These are phyloP conservation scores for Melitaea cinxia DNA, from an alignment of 1,140 invertebrate species.

Conservation along the genomic window DNA sequence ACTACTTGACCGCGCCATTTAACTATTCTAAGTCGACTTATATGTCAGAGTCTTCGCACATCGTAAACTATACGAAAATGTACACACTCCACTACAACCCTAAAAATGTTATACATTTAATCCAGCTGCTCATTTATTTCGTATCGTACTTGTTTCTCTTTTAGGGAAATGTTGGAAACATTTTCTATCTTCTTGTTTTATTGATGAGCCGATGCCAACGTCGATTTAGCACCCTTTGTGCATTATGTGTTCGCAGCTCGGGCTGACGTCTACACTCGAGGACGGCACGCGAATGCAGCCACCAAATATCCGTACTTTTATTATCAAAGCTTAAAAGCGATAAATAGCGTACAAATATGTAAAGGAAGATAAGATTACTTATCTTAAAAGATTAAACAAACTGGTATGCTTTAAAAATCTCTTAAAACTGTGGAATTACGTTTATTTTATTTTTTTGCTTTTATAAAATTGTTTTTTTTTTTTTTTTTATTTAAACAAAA, in stretches of 20 bases:
- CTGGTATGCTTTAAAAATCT: too few species aligned
- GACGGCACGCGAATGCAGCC: slow-evolving; percentile 1
- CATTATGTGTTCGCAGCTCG: slow-evolving; percentile 43
- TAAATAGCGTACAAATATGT: slow-evolving; percentile 1
- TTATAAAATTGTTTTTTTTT: too few species aligned
- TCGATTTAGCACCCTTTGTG: slow-evolving; percentile 59
- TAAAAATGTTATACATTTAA: not conserved
- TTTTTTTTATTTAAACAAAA: too few species aligned
- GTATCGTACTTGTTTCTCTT: too few species aligned
- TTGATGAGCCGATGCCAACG: slow-evolving; percentile 22
- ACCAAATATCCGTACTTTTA: slow-evolving; percentile 16
- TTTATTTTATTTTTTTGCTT: too few species aligned
- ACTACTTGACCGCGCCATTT: slow-evolving; percentile 35
- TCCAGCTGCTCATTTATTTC: not conserved
- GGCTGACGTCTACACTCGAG: slow-evolving; percentile 21
- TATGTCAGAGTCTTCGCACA: slow-evolving; percentile 20
- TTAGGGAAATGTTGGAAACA: not conserved
- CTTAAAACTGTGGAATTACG: too few species aligned
- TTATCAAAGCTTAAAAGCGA: slow-evolving; percentile 9
- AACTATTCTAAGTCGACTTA: slow-evolving; percentile 28
- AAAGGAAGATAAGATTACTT: not conserved
- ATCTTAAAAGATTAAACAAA: not conserved
- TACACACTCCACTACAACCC: not conserved
- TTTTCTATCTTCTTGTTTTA: slow-evolving; percentile 22
- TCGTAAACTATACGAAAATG: not conserved